phyloP scores from a whole-genome alignment of 2,113 vertebrate genomes.

The rat (Rattus norvegicus) region GRCr8 NC_086039.1:133409501-133410000 shows the following conservation, averaged over 20 bases:
- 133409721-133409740: neutral
- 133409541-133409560: slow-evolving; percentile 47
- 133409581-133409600: neutral
- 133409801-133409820: neutral
- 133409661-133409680: slow-evolving; percentile 42
- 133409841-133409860: neutral
- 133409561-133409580: slow-evolving; percentile 46
- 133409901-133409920: neutral
- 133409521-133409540: slow-evolving; percentile 27
- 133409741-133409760: neutral
- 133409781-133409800: neutral
- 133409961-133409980: slow-evolving; percentile 20
- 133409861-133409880: neutral
- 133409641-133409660: slow-evolving; percentile 32
- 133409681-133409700: slow-evolving; percentile 38
- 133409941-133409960: slow-evolving; percentile 27
- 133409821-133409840: neutral
- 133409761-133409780: neutral
- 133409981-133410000: slow-evolving; percentile 24
- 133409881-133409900: neutral
- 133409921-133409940: slow-evolving; percentile 1
- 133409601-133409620: slow-evolving; percentile 54
- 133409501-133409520: slow-evolving; percentile 57
- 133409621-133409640: slow-evolving; percentile 28
- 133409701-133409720: slow-evolving; percentile 19